These are phyloP conservation scores for Esox masquinongy DNA, from an alignment of 2,797 vertebrate genomes.

Conservation along the genomic window DNA sequence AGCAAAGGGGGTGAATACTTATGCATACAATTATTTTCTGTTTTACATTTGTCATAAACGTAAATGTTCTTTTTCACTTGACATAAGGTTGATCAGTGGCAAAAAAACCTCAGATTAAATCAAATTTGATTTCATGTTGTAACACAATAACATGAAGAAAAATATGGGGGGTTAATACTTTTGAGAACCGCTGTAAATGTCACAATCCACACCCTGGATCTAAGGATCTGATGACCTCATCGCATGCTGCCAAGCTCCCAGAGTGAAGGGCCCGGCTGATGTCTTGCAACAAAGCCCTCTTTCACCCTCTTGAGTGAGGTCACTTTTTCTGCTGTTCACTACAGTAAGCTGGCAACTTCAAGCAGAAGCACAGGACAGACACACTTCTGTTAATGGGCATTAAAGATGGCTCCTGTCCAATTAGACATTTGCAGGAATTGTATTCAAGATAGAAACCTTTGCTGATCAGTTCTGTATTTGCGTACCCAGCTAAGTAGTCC, in stretches of 20 bases:
- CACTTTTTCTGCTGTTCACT: constrained; percentile 38
- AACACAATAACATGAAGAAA: background rate
- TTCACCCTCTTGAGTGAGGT: constrained; percentile 64
- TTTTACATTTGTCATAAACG: background rate
- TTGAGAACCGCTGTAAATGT: background rate
- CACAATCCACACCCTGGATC: constrained; percentile 24
- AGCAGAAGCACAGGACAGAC: constrained; percentile 47
- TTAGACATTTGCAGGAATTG: background rate
- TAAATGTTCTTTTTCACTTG: constrained; percentile 1
- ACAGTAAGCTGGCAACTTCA: constrained; percentile 41
- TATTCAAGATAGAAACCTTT: background rate
- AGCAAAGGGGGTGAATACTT: too few relatives aligned
- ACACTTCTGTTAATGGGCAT: constrained; percentile 46
- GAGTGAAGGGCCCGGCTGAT: constrained; percentile 32
- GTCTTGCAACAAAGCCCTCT: constrained; percentile 59
- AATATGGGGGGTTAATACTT: constrained; percentile 6
- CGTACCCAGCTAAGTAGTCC: constrained; percentile 23
- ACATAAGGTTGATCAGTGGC: too few relatives aligned
- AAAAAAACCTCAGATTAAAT: background rate
- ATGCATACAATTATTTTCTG: too few relatives aligned
- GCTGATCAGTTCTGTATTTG: background rate
- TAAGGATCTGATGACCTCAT: constrained; percentile 53
- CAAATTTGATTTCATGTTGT: too few relatives aligned
- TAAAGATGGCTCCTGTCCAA: constrained; percentile 12
- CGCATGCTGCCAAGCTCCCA: constrained; percentile 14